Conservation (phyloP, 2,888 invertebrate genomes). For the Slavum lentiscoides region DNA sequence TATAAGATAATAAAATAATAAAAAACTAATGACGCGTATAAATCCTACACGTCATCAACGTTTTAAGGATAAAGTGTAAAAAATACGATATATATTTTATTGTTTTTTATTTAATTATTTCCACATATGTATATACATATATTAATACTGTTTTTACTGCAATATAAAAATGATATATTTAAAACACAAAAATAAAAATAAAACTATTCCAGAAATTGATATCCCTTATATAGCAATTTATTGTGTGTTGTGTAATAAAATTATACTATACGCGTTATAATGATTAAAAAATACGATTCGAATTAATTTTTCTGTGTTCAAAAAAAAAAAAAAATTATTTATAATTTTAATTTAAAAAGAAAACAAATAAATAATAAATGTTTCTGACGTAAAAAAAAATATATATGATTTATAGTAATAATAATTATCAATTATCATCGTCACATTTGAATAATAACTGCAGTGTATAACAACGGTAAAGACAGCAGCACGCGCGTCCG, state of each 20-base stretch:
- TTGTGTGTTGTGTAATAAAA: neutral
- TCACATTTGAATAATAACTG: neutral
- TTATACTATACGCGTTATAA: neutral
- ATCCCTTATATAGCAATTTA: too few species aligned
- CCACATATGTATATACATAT: too few species aligned
- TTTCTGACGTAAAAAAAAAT: neutral
- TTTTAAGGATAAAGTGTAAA: constrained; percentile 5
- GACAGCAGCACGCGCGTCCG: neutral
- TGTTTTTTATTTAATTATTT: too few species aligned
- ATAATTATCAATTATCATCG: neutral
- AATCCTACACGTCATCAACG: neutral
- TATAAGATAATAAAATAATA: neutral
- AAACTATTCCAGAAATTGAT: too few species aligned
- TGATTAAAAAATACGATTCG: neutral
- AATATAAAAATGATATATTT: too few species aligned
- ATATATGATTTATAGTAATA: neutral
- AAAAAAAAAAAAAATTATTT: neutral
- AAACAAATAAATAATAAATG: neutral
- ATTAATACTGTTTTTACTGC: too few species aligned
- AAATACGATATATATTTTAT: neutral
- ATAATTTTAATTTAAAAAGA: neutral
- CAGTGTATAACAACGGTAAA: neutral
- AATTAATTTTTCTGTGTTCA: neutral
- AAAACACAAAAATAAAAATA: neutral
- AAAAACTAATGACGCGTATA: neutral